Evolutionary conservation across 2,797 vertebrate genomes (phyloP).

Genomic region (Rhabdomys pumilio): DNA sequence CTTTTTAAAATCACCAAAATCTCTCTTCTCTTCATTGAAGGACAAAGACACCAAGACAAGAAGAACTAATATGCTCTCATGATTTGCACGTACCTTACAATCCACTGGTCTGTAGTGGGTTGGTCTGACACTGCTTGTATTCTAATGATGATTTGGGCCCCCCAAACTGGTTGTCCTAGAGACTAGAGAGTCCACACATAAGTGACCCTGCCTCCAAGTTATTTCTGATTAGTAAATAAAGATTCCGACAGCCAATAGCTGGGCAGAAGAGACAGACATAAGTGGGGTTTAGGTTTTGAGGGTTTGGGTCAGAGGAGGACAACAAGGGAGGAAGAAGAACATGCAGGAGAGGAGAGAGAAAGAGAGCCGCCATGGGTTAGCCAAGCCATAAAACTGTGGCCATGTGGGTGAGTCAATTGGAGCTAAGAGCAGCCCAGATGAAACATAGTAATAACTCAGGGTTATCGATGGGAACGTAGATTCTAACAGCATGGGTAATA

Average conservation of each 20-base stretch:
- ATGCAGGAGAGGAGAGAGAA: not conserved
- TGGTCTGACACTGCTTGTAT: not conserved
- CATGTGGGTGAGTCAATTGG: not conserved
- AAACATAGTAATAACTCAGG: not conserved
- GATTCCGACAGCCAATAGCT: not conserved
- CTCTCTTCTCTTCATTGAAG: not conserved
- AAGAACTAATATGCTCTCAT: not conserved
- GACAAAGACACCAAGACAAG: not conserved
- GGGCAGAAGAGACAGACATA: not conserved
- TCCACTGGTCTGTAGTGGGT: not conserved
- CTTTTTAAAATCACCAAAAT: not conserved
- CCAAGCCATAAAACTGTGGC: not conserved
- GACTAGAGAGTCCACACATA: not conserved
- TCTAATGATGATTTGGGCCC: not conserved
- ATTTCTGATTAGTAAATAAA: not conserved
- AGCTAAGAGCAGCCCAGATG: not conserved
- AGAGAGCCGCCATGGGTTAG: not conserved
- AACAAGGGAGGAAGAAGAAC: not conserved
- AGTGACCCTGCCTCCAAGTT: not conserved
- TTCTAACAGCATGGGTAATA: not conserved
- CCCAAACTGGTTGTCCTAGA: not conserved
- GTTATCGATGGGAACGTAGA: not conserved
- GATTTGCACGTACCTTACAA: not conserved
- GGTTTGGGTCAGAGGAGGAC: not conserved
- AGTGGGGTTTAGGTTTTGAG: not conserved